A percentile compares a stretch with the other conserved stretches of the same genome.
Evolutionary conservation across 35 echinoderm and acorn worm genomes (phyloP).

Genomic region (Diadema setosum): DNA sequence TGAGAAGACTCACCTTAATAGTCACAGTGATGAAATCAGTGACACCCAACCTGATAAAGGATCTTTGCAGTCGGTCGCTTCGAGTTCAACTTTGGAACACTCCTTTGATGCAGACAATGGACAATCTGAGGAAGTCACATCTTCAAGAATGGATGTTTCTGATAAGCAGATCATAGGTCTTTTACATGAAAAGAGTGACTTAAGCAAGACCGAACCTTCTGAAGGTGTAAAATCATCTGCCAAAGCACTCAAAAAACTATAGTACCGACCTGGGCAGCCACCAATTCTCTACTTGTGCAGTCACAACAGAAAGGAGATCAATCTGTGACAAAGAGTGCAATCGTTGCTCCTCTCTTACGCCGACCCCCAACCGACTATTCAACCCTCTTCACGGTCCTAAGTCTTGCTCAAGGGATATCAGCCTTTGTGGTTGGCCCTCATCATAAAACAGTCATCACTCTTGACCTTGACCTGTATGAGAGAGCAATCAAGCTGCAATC

Average conservation of each 20-base stretch:
- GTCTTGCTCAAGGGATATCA: constrained; percentile 37
- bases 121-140: neutral
- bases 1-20: no score
- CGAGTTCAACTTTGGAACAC: neutral
- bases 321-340: neutral
- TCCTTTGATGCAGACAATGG: neutral
- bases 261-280: constrained; percentile 19
- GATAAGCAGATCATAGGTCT: neutral
- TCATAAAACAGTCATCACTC: constrained; percentile 17
- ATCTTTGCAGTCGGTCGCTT: neutral
- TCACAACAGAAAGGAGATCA: neutral
- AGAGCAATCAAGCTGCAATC: constrained; percentile 33
- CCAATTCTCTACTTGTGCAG: constrained; percentile 24
- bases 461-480: constrained; percentile 48
- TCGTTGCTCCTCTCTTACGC: constrained; percentile 23
- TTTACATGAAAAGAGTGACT: neutral
- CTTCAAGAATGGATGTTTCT: neutral
- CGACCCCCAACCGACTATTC: constrained; percentile 33
- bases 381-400: constrained; percentile 5
- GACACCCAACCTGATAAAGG: neutral
- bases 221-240: neutral
- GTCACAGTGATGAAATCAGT: neutral
- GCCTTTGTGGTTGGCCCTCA: constrained; percentile 19
- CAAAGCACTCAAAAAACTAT: neutral
- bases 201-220: neutral